phyloP scores from a whole-genome alignment of 2,113 vertebrate species.

The Phaetusa simplex region DNA sequence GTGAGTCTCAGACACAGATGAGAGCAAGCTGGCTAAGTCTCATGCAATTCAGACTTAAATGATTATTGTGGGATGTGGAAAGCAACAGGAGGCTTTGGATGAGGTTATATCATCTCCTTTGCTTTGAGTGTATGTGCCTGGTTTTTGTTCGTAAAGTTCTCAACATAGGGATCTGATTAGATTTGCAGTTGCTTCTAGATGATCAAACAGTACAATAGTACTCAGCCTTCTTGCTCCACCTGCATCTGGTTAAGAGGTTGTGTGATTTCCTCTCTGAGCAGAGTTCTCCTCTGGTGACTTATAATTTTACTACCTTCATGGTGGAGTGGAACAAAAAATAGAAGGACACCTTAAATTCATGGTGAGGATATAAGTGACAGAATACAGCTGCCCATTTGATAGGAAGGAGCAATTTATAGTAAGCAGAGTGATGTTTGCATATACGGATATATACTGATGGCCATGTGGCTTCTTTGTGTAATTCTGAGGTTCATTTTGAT shows the following conservation, averaged over 20 bases:
- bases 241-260: conserved; percentile 46
- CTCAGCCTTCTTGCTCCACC: conserved; percentile 21
- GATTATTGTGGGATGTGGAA: conserved; percentile 38
- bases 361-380: background rate
- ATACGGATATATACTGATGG: background rate
- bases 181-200: conserved; percentile 55
- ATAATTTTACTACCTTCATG: background rate
- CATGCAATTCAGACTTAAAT: conserved; percentile 13
- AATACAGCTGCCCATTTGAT: background rate
- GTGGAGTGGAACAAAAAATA: background rate
- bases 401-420: background rate
- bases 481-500: background rate
- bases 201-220: conserved; percentile 42
- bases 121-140: conserved; percentile 29
- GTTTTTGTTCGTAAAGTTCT: conserved; percentile 23
- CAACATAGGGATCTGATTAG: conserved; percentile 51
- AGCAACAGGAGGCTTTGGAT: conserved; percentile 56
- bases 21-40: background rate
- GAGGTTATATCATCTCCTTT: conserved; percentile 38
- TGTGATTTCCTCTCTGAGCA: conserved; percentile 33
- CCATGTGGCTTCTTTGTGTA: background rate
- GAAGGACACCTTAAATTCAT: background rate
- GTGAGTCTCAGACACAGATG: background rate
- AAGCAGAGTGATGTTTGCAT: background rate
- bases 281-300: background rate